A percentile compares a stretch with the other conserved stretches of the same genome.
phyloP scores from a whole-genome alignment of 1,140 invertebrate genomes.

The Psix sp. region DNA sequence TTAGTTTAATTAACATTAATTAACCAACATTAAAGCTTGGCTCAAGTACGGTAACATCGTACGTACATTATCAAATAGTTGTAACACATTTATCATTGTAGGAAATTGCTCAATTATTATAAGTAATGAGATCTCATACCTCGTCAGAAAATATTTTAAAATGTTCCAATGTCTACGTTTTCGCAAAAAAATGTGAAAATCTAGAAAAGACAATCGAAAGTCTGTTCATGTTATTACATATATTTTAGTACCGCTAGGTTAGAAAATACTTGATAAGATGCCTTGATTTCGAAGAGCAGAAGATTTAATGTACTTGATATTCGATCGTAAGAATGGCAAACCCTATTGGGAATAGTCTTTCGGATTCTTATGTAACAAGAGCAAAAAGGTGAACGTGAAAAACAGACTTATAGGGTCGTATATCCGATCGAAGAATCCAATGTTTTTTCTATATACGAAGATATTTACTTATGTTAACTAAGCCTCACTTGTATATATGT shows the following conservation, averaged over 20 bases:
- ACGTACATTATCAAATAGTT: too few species aligned
- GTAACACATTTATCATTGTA: too few species aligned
- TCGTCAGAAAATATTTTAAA: too few species aligned
- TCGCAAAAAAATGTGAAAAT: too few species aligned
- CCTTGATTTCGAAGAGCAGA: neutral
- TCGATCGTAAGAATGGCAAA: conserved; percentile 25
- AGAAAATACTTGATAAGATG: neutral
- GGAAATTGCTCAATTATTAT: too few species aligned
- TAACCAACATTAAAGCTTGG: too few species aligned
- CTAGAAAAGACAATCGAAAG: neutral
- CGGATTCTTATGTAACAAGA: conserved; percentile 26
- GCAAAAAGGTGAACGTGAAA: conserved; percentile 26
- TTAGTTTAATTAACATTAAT: too few species aligned
- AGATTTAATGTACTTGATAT: conserved; percentile 1
- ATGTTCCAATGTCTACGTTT: too few species aligned
- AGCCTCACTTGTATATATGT: too few species aligned
- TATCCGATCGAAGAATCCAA: too few species aligned
- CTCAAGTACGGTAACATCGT: too few species aligned
- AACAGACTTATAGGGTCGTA: neutral
- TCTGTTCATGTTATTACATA: neutral
- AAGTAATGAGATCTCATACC: too few species aligned
- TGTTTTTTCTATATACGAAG: neutral
- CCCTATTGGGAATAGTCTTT: conserved; percentile 1
- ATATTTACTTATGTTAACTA: neutral
- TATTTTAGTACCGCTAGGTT: conserved; percentile 2